These are phyloP conservation scores for Cacoxenus indagator DNA, from an alignment of 2,888 invertebrate genomes.

Conservation along the genomic window DNA sequence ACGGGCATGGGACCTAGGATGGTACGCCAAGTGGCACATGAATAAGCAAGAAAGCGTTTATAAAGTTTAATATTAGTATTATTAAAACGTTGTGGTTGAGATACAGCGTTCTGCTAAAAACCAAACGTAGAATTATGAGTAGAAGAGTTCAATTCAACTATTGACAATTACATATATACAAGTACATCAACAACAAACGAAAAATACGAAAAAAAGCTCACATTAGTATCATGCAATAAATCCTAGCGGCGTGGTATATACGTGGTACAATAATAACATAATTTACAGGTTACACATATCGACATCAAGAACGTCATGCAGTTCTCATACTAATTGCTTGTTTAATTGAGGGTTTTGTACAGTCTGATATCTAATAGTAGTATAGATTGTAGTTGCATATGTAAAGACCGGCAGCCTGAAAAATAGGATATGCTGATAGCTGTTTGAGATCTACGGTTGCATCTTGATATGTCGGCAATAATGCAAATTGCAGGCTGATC, in stretches of 20 bases:
- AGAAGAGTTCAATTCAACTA: not conserved
- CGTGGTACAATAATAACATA: not conserved
- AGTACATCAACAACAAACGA: not conserved
- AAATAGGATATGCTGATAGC: no score
- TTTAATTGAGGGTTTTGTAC: not conserved
- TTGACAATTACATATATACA: not conserved
- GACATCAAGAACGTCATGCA: not conserved
- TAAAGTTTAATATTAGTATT: not conserved
- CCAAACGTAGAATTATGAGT: not conserved
- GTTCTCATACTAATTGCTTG: not conserved
- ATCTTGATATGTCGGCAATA: no score
- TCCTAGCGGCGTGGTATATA: not conserved
- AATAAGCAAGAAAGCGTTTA: not conserved
- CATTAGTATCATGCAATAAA: conserved; percentile 6
- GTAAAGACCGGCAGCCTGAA: no score
- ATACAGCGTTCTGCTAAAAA: conserved; percentile 1
- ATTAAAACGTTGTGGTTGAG: not conserved
- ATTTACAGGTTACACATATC: not conserved
- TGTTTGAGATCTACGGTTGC: no score
- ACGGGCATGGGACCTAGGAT: conserved; percentile 71
- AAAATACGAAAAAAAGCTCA: not conserved
- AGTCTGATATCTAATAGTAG: no score
- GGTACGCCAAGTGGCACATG: not conserved
- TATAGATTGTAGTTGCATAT: no score
- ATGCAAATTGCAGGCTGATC: no score